A percentile compares a stretch with the other conserved stretches of the same genome.
Evolutionary conservation across 2,888 invertebrate genomes (phyloP).

Genomic region (Sphaerophoria taeniata): DNA sequence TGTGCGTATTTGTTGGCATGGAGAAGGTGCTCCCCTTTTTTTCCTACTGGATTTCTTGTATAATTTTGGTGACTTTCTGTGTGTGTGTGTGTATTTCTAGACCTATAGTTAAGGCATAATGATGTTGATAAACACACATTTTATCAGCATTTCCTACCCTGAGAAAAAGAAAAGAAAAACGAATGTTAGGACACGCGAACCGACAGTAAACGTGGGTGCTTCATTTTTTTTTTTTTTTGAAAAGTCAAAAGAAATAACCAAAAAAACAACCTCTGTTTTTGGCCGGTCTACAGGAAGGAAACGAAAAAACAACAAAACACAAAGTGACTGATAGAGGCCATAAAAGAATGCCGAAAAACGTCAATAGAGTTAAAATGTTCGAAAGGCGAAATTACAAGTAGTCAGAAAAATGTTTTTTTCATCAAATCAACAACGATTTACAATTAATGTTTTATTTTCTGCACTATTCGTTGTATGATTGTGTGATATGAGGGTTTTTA

Average conservation of each 20-base stretch:
- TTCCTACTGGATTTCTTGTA: slow-evolving; percentile 2
- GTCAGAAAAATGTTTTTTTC: slow-evolving; percentile 52
- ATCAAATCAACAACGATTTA: slow-evolving; percentile 62
- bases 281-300: slow-evolving; percentile 31
- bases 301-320: slow-evolving; percentile 34
- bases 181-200: slow-evolving; percentile 62
- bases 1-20: slow-evolving; percentile 3
- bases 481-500: too few relatives aligned
- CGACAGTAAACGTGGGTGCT: slow-evolving; percentile 66
- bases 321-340: slow-evolving; percentile 57
- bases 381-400: slow-evolving; percentile 44
- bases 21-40: slow-evolving; percentile 8
- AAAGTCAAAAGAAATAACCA: slow-evolving; percentile 45
- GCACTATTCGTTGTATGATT: too few relatives aligned
- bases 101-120: slow-evolving; percentile 48
- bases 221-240: slow-evolving; percentile 37
- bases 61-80: slow-evolving; percentile 42
- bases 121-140: slow-evolving; percentile 62
- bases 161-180: slow-evolving; percentile 33
- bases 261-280: slow-evolving; percentile 55
- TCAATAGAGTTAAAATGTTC: slow-evolving; percentile 38
- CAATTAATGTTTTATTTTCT: slow-evolving; percentile 18
- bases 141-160: slow-evolving; percentile 34
- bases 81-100: too few relatives aligned
- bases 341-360: slow-evolving; percentile 45